Conservation (phyloP, 1,140 invertebrate species). For the Musca domestica region DNA sequence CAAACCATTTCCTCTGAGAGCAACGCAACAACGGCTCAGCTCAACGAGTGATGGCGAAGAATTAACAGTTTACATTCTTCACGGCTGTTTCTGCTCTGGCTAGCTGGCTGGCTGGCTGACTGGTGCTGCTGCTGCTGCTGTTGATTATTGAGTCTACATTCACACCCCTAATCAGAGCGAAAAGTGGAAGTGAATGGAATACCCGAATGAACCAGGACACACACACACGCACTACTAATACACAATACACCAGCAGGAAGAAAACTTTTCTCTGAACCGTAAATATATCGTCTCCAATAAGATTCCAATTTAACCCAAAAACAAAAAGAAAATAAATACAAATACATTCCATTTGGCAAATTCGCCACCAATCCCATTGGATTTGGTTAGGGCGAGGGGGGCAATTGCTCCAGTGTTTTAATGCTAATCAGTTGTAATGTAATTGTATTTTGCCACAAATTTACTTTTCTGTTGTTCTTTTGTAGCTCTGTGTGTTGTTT, state of each 20-base stretch:
- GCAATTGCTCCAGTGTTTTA: neutral
- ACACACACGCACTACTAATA: neutral
- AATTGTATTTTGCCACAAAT: neutral
- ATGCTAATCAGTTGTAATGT: neutral
- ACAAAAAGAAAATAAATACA: neutral
- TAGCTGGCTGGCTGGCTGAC: too few species aligned
- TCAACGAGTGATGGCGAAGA: conserved; percentile 4
- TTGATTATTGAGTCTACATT: conserved; percentile 1
- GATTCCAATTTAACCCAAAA: neutral
- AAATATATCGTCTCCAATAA: too few species aligned
- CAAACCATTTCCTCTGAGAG: too few species aligned
- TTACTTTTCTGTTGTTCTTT: too few species aligned
- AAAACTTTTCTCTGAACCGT: too few species aligned
- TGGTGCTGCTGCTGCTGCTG: neutral
- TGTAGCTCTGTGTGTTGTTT: too few species aligned
- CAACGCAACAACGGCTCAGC: too few species aligned
- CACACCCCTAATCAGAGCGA: conserved; percentile 12
- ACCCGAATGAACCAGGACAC: conserved; percentile 2
- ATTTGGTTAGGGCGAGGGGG: neutral
- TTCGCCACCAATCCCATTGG: neutral
- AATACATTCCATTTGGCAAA: neutral
- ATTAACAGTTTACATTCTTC: conserved; percentile 11
- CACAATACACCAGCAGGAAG: too few species aligned
- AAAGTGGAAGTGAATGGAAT: neutral
- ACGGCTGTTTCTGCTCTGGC: too few species aligned